Conservation (phyloP, 2,888 invertebrate species). For the Drosophila subsilvestris region DNA sequence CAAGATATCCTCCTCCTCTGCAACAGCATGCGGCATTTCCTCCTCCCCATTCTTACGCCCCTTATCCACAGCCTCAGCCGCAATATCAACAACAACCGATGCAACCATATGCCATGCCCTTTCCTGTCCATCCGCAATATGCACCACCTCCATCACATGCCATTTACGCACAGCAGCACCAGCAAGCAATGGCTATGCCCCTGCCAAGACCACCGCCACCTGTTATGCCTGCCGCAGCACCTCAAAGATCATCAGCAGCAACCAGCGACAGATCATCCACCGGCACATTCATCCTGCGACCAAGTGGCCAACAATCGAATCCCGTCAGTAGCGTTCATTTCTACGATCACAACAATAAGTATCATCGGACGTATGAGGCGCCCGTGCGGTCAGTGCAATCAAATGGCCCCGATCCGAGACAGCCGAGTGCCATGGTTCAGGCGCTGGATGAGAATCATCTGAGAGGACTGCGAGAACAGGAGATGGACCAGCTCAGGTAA, state of each 20-base stretch:
- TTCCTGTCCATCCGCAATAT: constrained; percentile 16
- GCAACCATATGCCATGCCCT: constrained; percentile 48
- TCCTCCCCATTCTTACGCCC: not conserved
- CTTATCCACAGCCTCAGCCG: constrained; percentile 12
- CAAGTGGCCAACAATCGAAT: constrained; percentile 3
- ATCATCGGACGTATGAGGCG: constrained; percentile 81
- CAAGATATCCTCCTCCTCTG: not conserved
- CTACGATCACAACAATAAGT: constrained; percentile 85
- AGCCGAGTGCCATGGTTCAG: constrained; percentile 78
- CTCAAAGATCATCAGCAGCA: constrained; percentile 6
- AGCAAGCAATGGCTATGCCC: not conserved
- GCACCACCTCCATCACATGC: constrained; percentile 2
- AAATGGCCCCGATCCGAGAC: constrained; percentile 57
- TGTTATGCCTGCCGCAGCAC: not conserved
- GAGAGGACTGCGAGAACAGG: constrained; percentile 63
- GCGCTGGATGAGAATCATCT: constrained; percentile 73
- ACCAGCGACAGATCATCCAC: constrained; percentile 19
- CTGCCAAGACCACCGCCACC: not conserved
- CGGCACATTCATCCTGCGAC: constrained; percentile 31
- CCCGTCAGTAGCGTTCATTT: constrained; percentile 80
- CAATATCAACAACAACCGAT: constrained; percentile 21
- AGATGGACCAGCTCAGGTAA: constrained; percentile 71
- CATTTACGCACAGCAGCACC: constrained; percentile 12
- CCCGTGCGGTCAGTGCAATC: constrained; percentile 80
- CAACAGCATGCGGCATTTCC: not conserved